Evolutionary conservation across 2,113 vertebrate species (phyloP), one percentile per base, ranked within the genome.

Genomic region (Rhinoderma darwinii): DNA sequence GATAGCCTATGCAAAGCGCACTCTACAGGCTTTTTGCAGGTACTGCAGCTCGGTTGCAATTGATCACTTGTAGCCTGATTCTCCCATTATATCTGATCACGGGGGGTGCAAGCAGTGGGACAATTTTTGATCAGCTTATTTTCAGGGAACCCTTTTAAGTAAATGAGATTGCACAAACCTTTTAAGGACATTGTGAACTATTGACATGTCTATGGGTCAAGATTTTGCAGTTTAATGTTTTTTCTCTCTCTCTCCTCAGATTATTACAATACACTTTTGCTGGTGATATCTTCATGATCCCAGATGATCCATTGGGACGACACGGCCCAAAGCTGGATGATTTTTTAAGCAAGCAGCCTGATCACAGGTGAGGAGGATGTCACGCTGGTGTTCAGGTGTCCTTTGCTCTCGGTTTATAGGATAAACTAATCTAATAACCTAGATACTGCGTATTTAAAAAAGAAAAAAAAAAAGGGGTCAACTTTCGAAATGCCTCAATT

Each of bases 221-320:
- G 22, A 8, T 20, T 59, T 72, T 41, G 3, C 37, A 41, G 59
- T 27, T 72, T 59, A 0, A 8, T n/a, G 18, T 10, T 10, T 59
- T 56, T 56, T 11, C 14, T 66, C 9, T 35, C 30, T 35, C 32
- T 70, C 30, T 41, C n/a, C 90, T 5, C 89, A 99, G 98, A 90
- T 92, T 99, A 89, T 96, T 99, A 59, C 98, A 96, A 91, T 99
- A 97, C 86, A 99, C 97, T 2, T 99, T 99, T 89, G 98, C 94
- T 63, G 97, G 96, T 88, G 97, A 99, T 89, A 96, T 96, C 90
- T 99, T 99, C 92, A 99, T 99, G 97, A 96, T 99, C 93, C 97
- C 98, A 22, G 98, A 99, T 88, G 98, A 99, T 91, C 98, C 98
- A 41, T 93, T 99, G 91, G 98, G 98, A 86, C 96, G 94, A 91